Conservation (phyloP, 2,797 vertebrate genomes). For the Cheirogaleus major region DNA sequence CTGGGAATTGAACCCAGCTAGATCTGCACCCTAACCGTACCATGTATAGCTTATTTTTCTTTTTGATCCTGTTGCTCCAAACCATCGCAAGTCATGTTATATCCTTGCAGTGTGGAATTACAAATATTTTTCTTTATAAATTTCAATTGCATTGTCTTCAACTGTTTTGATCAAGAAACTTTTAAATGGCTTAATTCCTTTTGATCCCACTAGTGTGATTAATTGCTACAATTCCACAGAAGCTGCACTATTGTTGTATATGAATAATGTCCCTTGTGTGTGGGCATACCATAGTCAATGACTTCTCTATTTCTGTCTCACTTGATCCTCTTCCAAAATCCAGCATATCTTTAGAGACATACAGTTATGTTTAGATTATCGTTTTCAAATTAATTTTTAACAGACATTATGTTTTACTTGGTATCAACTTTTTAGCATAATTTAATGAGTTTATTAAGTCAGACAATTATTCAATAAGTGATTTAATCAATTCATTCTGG, state of each 20-base stretch:
- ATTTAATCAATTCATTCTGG: not conserved
- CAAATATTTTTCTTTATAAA: not conserved
- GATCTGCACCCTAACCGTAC: not conserved
- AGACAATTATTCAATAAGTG: not conserved
- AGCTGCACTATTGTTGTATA: not conserved
- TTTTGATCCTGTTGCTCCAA: not conserved
- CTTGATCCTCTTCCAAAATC: not conserved
- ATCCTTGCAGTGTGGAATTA: not conserved
- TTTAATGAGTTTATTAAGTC: not conserved
- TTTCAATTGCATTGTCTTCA: not conserved
- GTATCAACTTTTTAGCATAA: not conserved
- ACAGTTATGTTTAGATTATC: not conserved
- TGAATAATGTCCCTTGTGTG: too few relatives aligned
- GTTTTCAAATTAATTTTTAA: not conserved
- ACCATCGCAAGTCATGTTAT: not conserved
- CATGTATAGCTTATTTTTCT: not conserved
- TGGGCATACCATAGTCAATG: not conserved
- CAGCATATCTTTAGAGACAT: not conserved
- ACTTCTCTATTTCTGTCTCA: not conserved
- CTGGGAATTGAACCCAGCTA: not conserved
- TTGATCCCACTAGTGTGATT: not conserved
- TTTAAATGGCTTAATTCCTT: not conserved
- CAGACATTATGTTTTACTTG: not conserved
- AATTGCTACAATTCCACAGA: not conserved
- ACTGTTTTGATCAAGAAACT: not conserved